phyloP scores from a whole-genome alignment of 1,140 invertebrate species.

The Brachionus rubens region DNA sequence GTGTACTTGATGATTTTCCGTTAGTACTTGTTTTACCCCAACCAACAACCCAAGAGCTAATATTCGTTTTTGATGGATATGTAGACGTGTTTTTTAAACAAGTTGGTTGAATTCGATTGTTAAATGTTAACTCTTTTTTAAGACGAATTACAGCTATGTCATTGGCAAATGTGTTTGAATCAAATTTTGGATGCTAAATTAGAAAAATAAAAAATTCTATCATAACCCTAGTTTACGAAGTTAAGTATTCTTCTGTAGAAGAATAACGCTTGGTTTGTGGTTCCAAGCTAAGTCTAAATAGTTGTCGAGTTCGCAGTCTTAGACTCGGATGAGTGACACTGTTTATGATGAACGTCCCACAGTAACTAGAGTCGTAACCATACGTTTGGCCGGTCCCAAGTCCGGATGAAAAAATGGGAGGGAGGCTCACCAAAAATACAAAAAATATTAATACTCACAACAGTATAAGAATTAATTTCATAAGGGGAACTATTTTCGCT shows the following conservation, averaged over 20 bases:
- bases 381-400: too few species aligned
- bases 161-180: neutral
- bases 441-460: neutral
- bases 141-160: constrained; percentile 14
- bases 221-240: too few species aligned
- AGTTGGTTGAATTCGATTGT: neutral
- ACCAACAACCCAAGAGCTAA: neutral
- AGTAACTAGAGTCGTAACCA: too few species aligned
- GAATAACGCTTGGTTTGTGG: too few species aligned
- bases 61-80: neutral
- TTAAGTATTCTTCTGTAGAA: too few species aligned
- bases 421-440: neutral
- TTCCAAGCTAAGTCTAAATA: too few species aligned
- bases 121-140: neutral
- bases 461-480: neutral
- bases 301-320: too few species aligned
- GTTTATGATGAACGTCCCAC: too few species aligned
- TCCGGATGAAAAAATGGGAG: too few species aligned
- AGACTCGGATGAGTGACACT: too few species aligned
- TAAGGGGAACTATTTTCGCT: neutral
- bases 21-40: neutral
- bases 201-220: neutral
- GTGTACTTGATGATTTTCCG: neutral
- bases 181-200: constrained; percentile 20
- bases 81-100: neutral